A percentile compares a stretch with the other conserved stretches of the same genome.
These are phyloP conservation scores for Sprattus sprattus DNA, from an alignment of 2,113 vertebrate species.

Conservation along the genomic window DNA sequence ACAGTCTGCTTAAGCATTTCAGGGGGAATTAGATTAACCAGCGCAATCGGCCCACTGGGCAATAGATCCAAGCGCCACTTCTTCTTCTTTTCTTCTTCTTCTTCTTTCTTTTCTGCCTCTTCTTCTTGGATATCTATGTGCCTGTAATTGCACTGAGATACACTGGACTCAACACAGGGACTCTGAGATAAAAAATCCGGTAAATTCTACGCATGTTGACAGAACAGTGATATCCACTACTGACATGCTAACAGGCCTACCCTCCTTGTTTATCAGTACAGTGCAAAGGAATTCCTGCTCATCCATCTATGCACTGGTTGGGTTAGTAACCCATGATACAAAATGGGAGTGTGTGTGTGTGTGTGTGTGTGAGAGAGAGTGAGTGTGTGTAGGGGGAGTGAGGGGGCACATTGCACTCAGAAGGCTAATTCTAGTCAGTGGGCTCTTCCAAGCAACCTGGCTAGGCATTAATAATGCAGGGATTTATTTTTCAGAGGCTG, in stretches of 20 bases:
- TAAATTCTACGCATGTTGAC: not conserved
- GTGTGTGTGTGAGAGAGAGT: conserved; percentile 3
- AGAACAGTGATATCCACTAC: not conserved
- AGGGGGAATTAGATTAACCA: conserved; percentile 44
- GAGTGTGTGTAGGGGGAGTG: not conserved
- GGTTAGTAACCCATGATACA: conserved; percentile 13
- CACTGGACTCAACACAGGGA: not conserved
- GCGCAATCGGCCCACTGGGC: conserved; percentile 37
- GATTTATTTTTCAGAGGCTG: conserved; percentile 45
- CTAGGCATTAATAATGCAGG: conserved; percentile 87
- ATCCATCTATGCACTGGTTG: not conserved
- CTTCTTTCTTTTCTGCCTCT: not conserved
- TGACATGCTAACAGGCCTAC: not conserved
- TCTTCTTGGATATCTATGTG: not conserved
- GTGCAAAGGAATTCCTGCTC: not conserved
- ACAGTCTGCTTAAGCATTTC: conserved; percentile 40
- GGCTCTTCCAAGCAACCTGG: conserved; percentile 76
- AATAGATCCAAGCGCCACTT: conserved; percentile 19
- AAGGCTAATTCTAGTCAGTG: conserved; percentile 58
- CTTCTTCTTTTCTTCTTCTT: not conserved
- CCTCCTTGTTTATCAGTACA: not conserved
- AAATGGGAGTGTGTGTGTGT: not conserved
- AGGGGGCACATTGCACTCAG: not conserved
- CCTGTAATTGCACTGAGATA: not conserved
- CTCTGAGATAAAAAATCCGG: not conserved